Conservation (phyloP, 2,113 vertebrate genomes). For the Cryptotis parvus region DNA sequence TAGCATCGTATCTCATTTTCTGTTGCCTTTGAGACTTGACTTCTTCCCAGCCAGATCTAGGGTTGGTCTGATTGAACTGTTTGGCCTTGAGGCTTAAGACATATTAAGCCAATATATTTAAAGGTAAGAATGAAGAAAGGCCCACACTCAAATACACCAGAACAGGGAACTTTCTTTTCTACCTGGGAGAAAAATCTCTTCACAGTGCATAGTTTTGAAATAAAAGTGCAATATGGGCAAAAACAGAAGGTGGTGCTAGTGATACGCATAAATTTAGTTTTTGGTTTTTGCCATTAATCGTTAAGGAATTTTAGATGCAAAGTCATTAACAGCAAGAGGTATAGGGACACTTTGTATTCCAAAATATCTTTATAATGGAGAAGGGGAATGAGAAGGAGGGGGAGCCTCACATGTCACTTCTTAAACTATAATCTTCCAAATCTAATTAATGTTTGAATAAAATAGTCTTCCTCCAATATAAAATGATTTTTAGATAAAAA, state of each 20-base stretch:
- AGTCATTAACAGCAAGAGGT: conserved; percentile 71
- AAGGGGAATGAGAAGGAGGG: neutral
- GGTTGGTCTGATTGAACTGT: conserved; percentile 55
- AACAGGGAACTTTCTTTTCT: conserved; percentile 60
- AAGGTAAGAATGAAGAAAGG: conserved; percentile 49
- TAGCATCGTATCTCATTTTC: conserved; percentile 26
- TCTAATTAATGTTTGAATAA: conserved; percentile 78
- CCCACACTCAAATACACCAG: conserved; percentile 72
- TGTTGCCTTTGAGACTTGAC: conserved; percentile 42
- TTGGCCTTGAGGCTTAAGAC: conserved; percentile 40
- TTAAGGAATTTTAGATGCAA: conserved; percentile 76
- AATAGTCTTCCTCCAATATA: conserved; percentile 79
- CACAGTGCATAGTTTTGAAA: conserved; percentile 88
- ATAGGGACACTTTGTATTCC: conserved; percentile 64
- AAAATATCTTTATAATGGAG: conserved; percentile 59
- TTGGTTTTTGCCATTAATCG: conserved; percentile 78
- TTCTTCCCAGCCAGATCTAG: conserved; percentile 26
- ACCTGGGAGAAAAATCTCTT: conserved; percentile 74
- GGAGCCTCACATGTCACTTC: conserved; percentile 56
- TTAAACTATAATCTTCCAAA: conserved; percentile 77
- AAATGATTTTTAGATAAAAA: conserved; percentile 81
- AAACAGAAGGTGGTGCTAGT: conserved; percentile 77
- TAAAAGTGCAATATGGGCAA: conserved; percentile 85
- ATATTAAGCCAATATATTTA: conserved; percentile 44
- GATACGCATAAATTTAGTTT: conserved; percentile 62